Base-by-base conservation (phyloP, 2,888 invertebrate genomes). In the Diadegma fenestrale region DNA sequence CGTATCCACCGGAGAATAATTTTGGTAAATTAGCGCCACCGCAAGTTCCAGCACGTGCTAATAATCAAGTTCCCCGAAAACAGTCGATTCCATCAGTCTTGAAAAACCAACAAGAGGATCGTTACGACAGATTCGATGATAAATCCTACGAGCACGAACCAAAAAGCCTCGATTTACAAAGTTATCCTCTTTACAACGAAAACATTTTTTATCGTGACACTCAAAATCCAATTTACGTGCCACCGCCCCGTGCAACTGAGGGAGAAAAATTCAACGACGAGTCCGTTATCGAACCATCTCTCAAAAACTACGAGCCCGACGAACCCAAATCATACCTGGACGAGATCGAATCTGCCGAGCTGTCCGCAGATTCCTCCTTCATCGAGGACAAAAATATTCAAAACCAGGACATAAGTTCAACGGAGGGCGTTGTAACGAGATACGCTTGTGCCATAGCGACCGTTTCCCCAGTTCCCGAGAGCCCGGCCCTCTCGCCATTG, bases 361-460 rank as follows among this genome's bases (percentile, higher is more conserved):
- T 80, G 5, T 80, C 82, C 12, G 88, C 85, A 10, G 76, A 69
- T 51, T 68, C 72, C 1, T 51, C 33, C 5, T 87, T 90, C 64
- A 58, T 78, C 19, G 87, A 91, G 12, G 91, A 91, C 41, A 88
- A 90, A 51, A 90, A 92, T 45, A 93, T 93, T 10, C 88, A 92
- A 68, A 93, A 94, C 76, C 93, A 93, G 76, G 93, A 94, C 41
- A 93, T 93, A 71, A 92, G 92, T 19, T 86, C 92, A 0, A 93
- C 92, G 0, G 81, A 89, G 2, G 93, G 93, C 0, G 88, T 94
- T 0, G 91, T 94, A 0, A 94, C 94, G 7, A 90, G 93, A 22
- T 93, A 93, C 73, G 88, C 94, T 0, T 91, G 92, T 68, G 94
- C 93, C 4, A 92, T 93, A 12, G 93, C 89, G 4, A 94, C 94